These are phyloP conservation scores for Spheniscus humboldti DNA, from an alignment of 2,797 vertebrate species.

Conservation along the genomic window DNA sequence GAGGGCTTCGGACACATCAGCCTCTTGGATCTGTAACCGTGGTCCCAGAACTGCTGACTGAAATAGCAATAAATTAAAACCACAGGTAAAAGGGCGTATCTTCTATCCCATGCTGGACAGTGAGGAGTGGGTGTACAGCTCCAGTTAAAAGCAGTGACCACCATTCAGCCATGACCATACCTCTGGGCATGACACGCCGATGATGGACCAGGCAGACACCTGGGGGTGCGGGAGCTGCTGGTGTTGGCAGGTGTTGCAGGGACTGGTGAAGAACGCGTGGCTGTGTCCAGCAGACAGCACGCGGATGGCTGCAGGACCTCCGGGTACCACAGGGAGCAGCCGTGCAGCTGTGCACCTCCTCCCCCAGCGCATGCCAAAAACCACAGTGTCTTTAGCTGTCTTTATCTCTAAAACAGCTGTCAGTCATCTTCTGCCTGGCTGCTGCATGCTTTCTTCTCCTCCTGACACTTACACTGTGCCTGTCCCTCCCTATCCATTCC, in stretches of 20 bases:
- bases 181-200: rapidly evolving
- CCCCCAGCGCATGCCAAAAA: background rate
- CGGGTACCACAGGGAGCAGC: background rate
- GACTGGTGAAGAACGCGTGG: rapidly evolving
- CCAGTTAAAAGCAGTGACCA: background rate
- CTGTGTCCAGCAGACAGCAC: background rate
- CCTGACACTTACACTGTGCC: background rate
- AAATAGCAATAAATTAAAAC: background rate
- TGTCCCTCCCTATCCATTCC: background rate
- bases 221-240: background rate
- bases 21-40: background rate
- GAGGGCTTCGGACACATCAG: background rate
- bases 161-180: background rate
- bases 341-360: no score
- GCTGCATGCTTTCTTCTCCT: background rate
- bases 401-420: background rate
- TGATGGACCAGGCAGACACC: background rate
- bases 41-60: background rate
- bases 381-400: background rate
- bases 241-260: rapidly evolving
- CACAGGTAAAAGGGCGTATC: rapidly evolving
- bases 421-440: background rate
- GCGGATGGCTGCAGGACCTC: background rate
- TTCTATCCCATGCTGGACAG: background rate
- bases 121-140: background rate